Conservation (phyloP, 2,888 invertebrate species). For the Strigamia crassipes region DNA sequence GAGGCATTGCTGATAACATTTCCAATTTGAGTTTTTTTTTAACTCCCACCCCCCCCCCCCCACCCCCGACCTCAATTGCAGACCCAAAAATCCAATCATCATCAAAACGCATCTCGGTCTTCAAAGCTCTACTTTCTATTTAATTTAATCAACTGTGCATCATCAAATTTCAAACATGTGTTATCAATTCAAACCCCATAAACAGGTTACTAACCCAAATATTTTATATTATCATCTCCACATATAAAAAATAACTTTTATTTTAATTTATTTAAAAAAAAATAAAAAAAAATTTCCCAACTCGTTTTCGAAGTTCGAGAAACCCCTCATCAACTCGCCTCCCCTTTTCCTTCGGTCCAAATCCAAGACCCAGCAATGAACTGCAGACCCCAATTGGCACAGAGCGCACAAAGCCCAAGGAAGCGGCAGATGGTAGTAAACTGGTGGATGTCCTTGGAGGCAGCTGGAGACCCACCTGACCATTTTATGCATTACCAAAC, state of each 20-base stretch:
- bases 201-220: not conserved
- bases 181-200: not conserved
- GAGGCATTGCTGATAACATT: not conserved
- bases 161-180: not conserved
- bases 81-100: not conserved
- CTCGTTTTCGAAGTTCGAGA: not conserved
- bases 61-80: no score
- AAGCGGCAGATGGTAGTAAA: conserved; percentile 20
- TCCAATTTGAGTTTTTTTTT: no score
- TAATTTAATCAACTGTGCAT: not conserved
- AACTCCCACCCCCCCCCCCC: no score
- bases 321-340: not conserved
- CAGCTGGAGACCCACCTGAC: conserved; percentile 22
- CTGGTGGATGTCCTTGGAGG: conserved; percentile 22
- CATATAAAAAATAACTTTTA: not conserved
- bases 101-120: not conserved
- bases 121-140: not conserved
- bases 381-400: conserved; percentile 10
- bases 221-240: not conserved
- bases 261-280: not conserved
- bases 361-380: not conserved
- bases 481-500: conserved; percentile 22
- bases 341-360: not conserved
- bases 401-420: conserved; percentile 12
- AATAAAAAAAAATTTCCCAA: not conserved